These are phyloP conservation scores for Desoria tigrina DNA, from an alignment of 2,888 invertebrate genomes.

Conservation along the genomic window DNA sequence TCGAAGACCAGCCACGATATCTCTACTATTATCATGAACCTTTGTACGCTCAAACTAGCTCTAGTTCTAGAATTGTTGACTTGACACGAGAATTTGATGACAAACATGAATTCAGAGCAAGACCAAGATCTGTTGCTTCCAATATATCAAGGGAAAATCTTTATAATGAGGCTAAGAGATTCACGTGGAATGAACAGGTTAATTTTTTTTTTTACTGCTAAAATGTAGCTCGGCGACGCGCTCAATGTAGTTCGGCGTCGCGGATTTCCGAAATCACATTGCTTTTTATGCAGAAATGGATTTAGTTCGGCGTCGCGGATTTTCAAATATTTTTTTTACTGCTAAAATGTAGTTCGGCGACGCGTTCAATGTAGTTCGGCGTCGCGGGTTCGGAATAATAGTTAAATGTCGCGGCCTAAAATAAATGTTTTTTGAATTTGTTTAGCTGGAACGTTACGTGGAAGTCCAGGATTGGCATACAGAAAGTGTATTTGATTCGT, in stretches of 20 bases:
- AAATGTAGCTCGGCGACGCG: slow-evolving; percentile 2
- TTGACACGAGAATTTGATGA: slow-evolving; percentile 26
- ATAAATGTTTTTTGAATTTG: neutral
- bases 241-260: too few species aligned
- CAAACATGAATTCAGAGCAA: too few species aligned
- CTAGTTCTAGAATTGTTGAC: slow-evolving; percentile 23
- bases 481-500: slow-evolving; percentile 2
- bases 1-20: neutral
- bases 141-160: slow-evolving; percentile 41
- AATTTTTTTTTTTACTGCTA: slow-evolving; percentile 1
- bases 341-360: slow-evolving; percentile 7
- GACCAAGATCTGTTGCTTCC: slow-evolving; percentile 12
- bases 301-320: too few species aligned
- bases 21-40: slow-evolving; percentile 11
- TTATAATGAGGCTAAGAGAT: slow-evolving; percentile 48
- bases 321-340: slow-evolving; percentile 8
- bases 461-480: slow-evolving; percentile 27
- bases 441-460: slow-evolving; percentile 46
- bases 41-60: slow-evolving; percentile 1
- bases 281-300: too few species aligned
- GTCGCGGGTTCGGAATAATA: too few species aligned
- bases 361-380: too few species aligned
- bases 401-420: too few species aligned
- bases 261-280: too few species aligned
- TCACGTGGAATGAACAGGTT: slow-evolving; percentile 51